phyloP scores from a whole-genome alignment of 2,113 vertebrate genomes.

The Montifringilla adamsi region DNA sequence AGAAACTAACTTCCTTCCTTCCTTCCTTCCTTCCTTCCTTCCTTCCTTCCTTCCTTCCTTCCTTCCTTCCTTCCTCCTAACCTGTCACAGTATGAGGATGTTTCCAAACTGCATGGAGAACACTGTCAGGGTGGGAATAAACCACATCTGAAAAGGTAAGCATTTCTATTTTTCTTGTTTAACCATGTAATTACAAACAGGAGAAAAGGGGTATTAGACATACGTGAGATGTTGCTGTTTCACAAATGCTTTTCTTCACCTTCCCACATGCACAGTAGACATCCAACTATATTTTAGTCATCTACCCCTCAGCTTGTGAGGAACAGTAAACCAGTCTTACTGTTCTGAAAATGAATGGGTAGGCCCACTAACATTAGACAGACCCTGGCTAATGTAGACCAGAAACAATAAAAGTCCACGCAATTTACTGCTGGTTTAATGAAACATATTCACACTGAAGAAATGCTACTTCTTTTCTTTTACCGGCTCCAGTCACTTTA shows the following conservation, averaged over 20 bases:
- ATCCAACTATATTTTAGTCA: neutral
- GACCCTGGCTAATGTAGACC: neutral
- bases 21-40: neutral
- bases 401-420: neutral
- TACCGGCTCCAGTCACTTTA: neutral
- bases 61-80: neutral
- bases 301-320: neutral
- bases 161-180: neutral
- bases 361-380: neutral
- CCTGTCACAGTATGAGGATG: neutral
- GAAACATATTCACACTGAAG: conserved; percentile 9
- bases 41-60: neutral
- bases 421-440: conserved; percentile 28
- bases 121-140: neutral
- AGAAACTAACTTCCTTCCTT: neutral
- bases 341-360: neutral
- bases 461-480: neutral
- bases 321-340: neutral
- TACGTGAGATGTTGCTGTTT: neutral
- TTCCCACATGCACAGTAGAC: neutral
- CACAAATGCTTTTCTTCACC: neutral
- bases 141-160: neutral
- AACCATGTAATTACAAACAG: neutral
- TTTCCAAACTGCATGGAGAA: neutral
- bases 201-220: neutral